Conservation (phyloP, 2,797 vertebrate genomes). For the Cossypha polioptera region DNA sequence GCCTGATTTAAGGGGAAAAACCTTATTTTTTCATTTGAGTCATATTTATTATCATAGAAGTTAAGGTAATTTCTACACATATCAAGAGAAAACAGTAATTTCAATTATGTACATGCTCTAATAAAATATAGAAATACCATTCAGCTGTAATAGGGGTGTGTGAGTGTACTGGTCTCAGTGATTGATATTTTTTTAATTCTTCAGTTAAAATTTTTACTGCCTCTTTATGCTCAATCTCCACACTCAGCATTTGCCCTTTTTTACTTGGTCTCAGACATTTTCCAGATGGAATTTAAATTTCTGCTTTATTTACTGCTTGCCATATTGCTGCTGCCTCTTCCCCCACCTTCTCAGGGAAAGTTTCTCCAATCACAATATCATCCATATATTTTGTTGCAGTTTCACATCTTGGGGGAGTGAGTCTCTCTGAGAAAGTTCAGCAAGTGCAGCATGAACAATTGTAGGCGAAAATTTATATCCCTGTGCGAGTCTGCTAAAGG, state of each 20-base stretch:
- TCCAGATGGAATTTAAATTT: background rate
- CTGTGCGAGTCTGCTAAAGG: background rate
- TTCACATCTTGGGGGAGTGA: background rate
- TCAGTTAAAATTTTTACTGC: background rate
- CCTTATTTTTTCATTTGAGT: background rate
- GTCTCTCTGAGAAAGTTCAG: background rate
- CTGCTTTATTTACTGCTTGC: background rate
- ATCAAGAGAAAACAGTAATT: background rate
- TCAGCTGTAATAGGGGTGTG: background rate
- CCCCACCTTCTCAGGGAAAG: background rate
- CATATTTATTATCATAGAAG: background rate
- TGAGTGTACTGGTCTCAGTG: background rate
- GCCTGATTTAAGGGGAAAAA: background rate
- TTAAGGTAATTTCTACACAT: background rate
- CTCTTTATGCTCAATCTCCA: background rate
- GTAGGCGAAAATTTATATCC: background rate
- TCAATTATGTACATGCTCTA: background rate
- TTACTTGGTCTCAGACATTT: background rate
- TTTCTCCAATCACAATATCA: background rate
- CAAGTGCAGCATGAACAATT: rapidly evolving
- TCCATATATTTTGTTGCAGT: background rate
- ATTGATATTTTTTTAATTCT: background rate
- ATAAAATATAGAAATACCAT: background rate
- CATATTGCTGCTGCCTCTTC: background rate
- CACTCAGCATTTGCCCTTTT: background rate